Base-by-base conservation (phyloP, 1,140 invertebrate genomes). In the Matsumurasca onukii region DNA sequence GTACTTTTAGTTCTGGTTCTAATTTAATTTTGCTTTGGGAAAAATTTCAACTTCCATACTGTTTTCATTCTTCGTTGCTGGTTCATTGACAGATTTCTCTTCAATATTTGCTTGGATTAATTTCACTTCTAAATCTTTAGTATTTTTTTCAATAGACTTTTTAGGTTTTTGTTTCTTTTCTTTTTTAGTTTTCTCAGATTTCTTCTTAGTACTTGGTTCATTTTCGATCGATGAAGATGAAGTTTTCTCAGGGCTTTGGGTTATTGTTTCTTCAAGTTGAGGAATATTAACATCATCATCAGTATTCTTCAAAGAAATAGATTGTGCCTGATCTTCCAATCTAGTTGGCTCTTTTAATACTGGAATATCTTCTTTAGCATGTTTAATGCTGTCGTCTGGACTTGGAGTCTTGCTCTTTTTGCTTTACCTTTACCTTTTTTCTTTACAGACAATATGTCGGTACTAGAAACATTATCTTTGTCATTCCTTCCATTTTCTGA, bases 11-110 rank as follows among this genome's bases (percentile, higher is more conserved):
- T n/a, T n/a, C n/a, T n/a, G n/a, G n/a, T n/a, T n/a, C n/a, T n/a
- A n/a, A n/a, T n/a, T n/a, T n/a, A n/a, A n/a, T n/a, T n/a, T n/a
- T n/a, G n/a, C n/a, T n/a, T n/a, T n/a, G n/a, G n/a, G n/a, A n/a
- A n/a, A n/a, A n/a, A n/a, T n/a, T n/a, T n/a, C n/a, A n/a, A n/a
- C n/a, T n/a, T n/a, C n/a, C n/a, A n/a, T n/a, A n/a, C n/a, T n/a
- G n/a, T n/a, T n/a, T n/a, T n/a, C n/a, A n/a, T n/a, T n/a, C n/a
- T n/a, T n/a, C n/a, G 39, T 12, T 45, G 39, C 39, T 45, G 39
- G n/a, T 45, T 45, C 9, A 45, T 45, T n/a, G n/a, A 45, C 39
- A 45, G n/a, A 45, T 45, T n/a, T 45, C n/a, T 45, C 39, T 45
- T n/a, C n/a, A 12, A 12, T n/a, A 45, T 9, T 12, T n/a, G n/a